Evolutionary conservation across 2,888 invertebrate genomes (phyloP).

Genomic region (Terebella lapidaria): DNA sequence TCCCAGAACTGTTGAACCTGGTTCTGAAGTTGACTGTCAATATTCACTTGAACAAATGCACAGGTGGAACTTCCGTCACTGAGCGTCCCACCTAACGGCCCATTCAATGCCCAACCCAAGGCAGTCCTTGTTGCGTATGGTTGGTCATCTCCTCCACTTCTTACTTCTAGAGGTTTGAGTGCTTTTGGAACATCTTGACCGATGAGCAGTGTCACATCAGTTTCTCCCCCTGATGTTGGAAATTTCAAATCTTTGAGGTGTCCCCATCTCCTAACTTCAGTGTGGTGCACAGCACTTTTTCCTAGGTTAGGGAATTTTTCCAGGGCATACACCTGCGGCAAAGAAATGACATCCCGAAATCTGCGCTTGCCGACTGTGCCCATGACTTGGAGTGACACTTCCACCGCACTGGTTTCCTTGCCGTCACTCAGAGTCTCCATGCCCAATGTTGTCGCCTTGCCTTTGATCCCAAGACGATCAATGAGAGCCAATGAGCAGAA

Average conservation of each 20-base stretch:
- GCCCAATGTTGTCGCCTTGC: background rate
- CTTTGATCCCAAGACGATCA: background rate
- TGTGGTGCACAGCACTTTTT: background rate
- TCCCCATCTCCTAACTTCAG: background rate
- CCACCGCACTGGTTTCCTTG: background rate
- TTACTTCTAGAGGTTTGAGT: background rate
- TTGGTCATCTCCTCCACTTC: background rate
- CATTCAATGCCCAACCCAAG: slow-evolving; percentile 3
- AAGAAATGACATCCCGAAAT: background rate
- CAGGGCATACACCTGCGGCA: background rate
- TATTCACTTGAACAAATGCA: background rate
- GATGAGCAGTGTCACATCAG: background rate
- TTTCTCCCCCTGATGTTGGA: background rate
- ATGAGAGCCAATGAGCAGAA: background rate
- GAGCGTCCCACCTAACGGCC: background rate
- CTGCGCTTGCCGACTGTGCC: background rate
- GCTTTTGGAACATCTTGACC: background rate
- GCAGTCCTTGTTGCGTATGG: background rate
- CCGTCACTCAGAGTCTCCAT: background rate
- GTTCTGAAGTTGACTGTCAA: background rate
- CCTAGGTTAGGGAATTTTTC: background rate
- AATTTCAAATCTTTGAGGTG: background rate
- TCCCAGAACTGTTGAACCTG: background rate
- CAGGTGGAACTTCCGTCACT: background rate
- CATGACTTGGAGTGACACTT: background rate